Base-by-base conservation (phyloP, 2,888 invertebrate genomes). In the Drosophila ezoana region DNA sequence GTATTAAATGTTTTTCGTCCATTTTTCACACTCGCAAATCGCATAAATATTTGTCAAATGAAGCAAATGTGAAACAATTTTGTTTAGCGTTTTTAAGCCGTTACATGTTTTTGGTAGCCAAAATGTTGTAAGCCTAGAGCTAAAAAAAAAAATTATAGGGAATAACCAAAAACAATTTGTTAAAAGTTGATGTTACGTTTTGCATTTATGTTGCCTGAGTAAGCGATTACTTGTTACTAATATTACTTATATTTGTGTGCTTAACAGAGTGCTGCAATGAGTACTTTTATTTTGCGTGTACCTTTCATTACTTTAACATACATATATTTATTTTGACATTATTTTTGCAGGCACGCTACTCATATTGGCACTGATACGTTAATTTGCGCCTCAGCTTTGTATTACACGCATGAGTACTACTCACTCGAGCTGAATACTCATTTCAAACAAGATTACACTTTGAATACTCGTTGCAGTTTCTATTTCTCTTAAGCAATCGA, bases 171-270 rank as follows among this genome's bases (percentile, higher is more conserved):
- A 41, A 58, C 40, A 64, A 28, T 84, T 53, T 74, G 70, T 81
- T 87, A 45, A 56, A 62, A 62, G 67, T 81, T 72, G 72, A 65
- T 68, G 83, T 83, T 83, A 74, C 60, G 69, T 76, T 86, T 64
- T 80, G 74, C 87, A 87, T 87, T 89, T 87, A 72, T 68, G 72
- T 88, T 82, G 86, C 80, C 62, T 0, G 8, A 69, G 9, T 67
- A 58, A 72, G 59, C 56, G 53, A 59, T 52, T 65, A 32, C 11
- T 14, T 43, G 44, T 53, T 49, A 60, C 41, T 43, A 10, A 71
- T 63, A 72, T 49, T 53, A 49, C 38, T 52, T 62, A 65, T 32
- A 72, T 32, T 59, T 45, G 53, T 32, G 14, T 23, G 20, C 14
- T 41, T 35, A 43, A 16, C 14, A 16, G n/a, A 44, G 18, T 14